phyloP scores from a whole-genome alignment of 1,140 invertebrate species.

The Sogatella furcifera region DNA sequence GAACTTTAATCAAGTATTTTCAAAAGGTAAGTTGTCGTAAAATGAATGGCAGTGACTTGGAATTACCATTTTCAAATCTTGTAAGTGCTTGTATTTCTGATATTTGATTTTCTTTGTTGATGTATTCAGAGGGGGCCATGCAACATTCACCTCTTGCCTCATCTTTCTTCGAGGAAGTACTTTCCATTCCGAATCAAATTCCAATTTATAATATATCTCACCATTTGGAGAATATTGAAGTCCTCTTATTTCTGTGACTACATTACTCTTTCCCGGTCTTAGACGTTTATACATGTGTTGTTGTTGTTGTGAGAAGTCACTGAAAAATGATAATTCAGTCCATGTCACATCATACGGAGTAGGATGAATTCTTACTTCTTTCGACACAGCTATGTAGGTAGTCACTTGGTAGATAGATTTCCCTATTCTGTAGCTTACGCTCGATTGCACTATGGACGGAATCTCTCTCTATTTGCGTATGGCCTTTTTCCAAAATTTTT shows the following conservation, averaged over 20 bases:
- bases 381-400: background rate
- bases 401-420: constrained; percentile 7
- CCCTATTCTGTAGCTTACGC: constrained; percentile 21
- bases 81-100: background rate
- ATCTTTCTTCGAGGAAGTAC: background rate
- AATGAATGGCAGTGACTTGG: constrained; percentile 2
- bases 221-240: background rate
- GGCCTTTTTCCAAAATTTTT: constrained; percentile 33
- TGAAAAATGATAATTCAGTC: constrained; percentile 4
- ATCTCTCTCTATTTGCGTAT: constrained; percentile 36
- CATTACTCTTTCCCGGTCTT: background rate
- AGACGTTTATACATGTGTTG: constrained; percentile 4
- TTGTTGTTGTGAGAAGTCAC: background rate
- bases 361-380: background rate
- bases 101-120: background rate
- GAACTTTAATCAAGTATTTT: background rate
- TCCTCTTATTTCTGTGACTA: background rate
- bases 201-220: background rate
- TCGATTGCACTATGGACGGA: constrained; percentile 29
- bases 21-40: constrained; percentile 2
- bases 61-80: constrained; percentile 4
- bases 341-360: background rate
- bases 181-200: background rate
- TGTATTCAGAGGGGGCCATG: background rate
- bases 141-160: background rate